Conservation (phyloP, 2,888 invertebrate species). For the Meliscaeva auricollis region DNA sequence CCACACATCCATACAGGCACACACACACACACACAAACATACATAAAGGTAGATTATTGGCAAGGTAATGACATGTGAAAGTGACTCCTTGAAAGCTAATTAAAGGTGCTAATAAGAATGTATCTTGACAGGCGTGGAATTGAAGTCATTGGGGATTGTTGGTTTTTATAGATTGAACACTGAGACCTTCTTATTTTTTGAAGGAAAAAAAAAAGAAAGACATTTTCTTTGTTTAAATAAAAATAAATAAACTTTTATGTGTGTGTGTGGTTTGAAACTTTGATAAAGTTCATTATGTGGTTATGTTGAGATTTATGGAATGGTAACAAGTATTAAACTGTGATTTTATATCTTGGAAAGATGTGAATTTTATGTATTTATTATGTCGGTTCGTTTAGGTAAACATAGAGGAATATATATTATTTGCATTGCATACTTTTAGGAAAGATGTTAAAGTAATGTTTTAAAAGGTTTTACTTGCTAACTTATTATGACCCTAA, state of each 20-base stretch:
- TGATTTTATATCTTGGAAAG: not conserved
- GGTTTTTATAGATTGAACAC: not conserved
- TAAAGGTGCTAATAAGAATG: slow-evolving; percentile 75
- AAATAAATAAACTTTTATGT: slow-evolving; percentile 31
- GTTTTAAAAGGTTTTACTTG: no score
- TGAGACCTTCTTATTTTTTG: not conserved
- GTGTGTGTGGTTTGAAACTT: slow-evolving; percentile 65
- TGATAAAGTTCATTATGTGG: slow-evolving; percentile 45
- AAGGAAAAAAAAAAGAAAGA: not conserved
- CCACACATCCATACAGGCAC: slow-evolving; percentile 10
- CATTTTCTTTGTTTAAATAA: slow-evolving; percentile 48
- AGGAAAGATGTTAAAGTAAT: no score
- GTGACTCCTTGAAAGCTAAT: slow-evolving; percentile 75
- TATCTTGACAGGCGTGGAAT: slow-evolving; percentile 38
- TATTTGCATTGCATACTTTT: no score
- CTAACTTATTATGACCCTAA: no score
- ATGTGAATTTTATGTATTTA: not conserved
- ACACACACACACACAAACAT: not conserved
- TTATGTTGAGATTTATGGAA: slow-evolving; percentile 43
- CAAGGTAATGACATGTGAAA: slow-evolving; percentile 74
- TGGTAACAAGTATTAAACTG: not conserved
- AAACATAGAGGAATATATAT: not conserved
- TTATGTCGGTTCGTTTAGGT: no score
- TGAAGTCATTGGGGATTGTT: slow-evolving; percentile 22
- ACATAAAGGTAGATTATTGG: slow-evolving; percentile 25